A percentile compares a stretch with the other conserved stretches of the same genome.
phyloP scores from a whole-genome alignment of 2,797 vertebrate genomes.

The Chanos chanos region DNA sequence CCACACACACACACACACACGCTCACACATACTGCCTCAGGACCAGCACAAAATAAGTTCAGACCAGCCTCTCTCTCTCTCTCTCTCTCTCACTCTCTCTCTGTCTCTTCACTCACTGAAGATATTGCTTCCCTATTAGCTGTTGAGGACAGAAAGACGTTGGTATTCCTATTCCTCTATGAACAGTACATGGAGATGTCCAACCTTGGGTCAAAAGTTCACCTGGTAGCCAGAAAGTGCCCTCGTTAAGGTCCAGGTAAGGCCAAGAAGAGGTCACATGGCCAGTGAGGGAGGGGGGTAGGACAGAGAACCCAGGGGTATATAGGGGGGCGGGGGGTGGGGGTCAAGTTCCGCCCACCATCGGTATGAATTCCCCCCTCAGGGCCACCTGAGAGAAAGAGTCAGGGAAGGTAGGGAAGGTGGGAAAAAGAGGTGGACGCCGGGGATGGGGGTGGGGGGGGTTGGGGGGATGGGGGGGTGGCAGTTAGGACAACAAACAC shows the following conservation, averaged over 20 bases:
- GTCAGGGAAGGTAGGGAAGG: background rate
- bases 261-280: conserved; percentile 66
- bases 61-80: conserved; percentile 48
- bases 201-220: conserved; percentile 54
- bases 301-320: conserved; percentile 51
- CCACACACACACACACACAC: too few relatives aligned
- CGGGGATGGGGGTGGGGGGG: conserved; percentile 46
- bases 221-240: conserved; percentile 50
- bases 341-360: conserved; percentile 63
- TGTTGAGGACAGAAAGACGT: too few relatives aligned
- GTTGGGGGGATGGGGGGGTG: conserved; percentile 6
- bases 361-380: conserved; percentile 43
- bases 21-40: too few relatives aligned
- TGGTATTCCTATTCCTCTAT: too few relatives aligned
- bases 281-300: conserved; percentile 20
- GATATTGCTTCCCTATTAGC: conserved; percentile 53
- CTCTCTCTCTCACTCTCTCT: conserved; percentile 42
- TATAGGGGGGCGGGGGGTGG: conserved; percentile 51
- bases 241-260: conserved; percentile 51
- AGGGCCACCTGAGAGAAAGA: conserved; percentile 17
- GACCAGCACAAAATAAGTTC: conserved; percentile 49
- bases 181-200: background rate
- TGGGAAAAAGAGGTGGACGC: too few relatives aligned
- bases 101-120: conserved; percentile 48
- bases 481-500: conserved; percentile 19